These are phyloP conservation scores for Otolemur garnettii DNA, from an alignment of 2,113 vertebrate species.

Conservation along the genomic window DNA sequence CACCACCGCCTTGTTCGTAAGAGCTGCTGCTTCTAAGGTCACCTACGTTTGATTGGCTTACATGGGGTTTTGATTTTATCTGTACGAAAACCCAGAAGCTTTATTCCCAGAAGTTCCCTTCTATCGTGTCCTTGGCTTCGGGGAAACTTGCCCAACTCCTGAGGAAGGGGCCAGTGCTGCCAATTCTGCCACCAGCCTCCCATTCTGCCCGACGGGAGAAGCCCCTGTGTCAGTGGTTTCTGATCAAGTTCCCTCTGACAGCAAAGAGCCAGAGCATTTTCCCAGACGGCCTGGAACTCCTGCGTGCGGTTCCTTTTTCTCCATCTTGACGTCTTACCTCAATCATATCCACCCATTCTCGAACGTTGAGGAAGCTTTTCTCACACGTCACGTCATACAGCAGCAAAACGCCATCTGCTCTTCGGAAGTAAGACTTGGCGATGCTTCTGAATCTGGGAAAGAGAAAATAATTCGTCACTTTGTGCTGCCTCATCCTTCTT, in stretches of 20 bases:
- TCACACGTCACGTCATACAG: constrained; percentile 96
- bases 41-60: neutral
- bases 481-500: neutral
- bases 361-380: constrained; percentile 95
- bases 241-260: neutral
- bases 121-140: neutral
- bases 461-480: neutral
- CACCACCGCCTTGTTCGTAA: neutral
- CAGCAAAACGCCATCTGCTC: constrained; percentile 96
- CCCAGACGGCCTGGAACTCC: rapidly evolving
- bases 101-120: constrained; percentile 3
- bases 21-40: neutral
- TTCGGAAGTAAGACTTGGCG: constrained; percentile 98
- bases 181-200: neutral
- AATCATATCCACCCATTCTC: constrained; percentile 98
- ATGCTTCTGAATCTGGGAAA: constrained; percentile 95
- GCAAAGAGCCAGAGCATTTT: neutral
- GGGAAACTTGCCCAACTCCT: neutral
- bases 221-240: neutral
- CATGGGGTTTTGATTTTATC: neutral
- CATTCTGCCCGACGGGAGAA: neutral
- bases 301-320: neutral
- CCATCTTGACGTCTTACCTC: constrained; percentile 89
- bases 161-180: neutral
- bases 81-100: neutral